A percentile compares a stretch with the other conserved stretches of the same genome.
Evolutionary conservation across 2,888 invertebrate species (phyloP).

Genomic region (Lycophotia porphyrea): DNA sequence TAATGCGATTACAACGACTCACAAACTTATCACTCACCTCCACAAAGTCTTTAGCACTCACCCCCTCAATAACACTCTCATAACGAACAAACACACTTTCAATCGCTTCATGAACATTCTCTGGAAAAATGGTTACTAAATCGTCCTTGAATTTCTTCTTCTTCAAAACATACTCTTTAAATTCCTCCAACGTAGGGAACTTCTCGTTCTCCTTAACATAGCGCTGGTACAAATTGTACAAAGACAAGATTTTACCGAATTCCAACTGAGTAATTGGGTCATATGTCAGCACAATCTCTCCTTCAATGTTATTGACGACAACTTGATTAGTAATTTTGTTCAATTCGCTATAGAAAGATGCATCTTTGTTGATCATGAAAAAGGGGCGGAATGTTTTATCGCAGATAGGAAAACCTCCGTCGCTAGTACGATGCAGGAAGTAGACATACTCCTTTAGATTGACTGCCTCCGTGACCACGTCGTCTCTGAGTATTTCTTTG

Average conservation of each 20-base stretch:
- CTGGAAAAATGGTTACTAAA: slow-evolving; percentile 34
- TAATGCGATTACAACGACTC: background rate
- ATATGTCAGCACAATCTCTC: slow-evolving; percentile 7
- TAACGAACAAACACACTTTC: slow-evolving; percentile 10
- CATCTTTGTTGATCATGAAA: slow-evolving; percentile 28
- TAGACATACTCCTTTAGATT: slow-evolving; percentile 36
- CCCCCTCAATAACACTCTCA: slow-evolving; percentile 2
- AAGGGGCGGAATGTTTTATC: slow-evolving; percentile 36
- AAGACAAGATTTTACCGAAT: slow-evolving; percentile 27
- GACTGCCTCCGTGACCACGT: slow-evolving; percentile 21
- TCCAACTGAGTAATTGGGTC: slow-evolving; percentile 32
- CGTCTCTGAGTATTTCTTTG: slow-evolving; percentile 23
- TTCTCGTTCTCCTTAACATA: slow-evolving; percentile 20
- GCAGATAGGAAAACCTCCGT: background rate
- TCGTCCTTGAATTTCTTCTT: slow-evolving; percentile 28
- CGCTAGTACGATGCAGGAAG: slow-evolving; percentile 1
- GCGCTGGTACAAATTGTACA: slow-evolving; percentile 26
- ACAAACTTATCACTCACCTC: slow-evolving; percentile 4
- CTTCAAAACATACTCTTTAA: slow-evolving; percentile 22
- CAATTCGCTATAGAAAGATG: slow-evolving; percentile 23
- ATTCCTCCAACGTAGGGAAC: slow-evolving; percentile 31
- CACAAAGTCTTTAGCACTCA: slow-evolving; percentile 14
- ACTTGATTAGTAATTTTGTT: slow-evolving; percentile 2
- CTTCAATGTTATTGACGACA: slow-evolving; percentile 17
- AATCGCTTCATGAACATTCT: background rate